Conservation (phyloP, 2,797 vertebrate genomes). For the Prunella strophiata region DNA sequence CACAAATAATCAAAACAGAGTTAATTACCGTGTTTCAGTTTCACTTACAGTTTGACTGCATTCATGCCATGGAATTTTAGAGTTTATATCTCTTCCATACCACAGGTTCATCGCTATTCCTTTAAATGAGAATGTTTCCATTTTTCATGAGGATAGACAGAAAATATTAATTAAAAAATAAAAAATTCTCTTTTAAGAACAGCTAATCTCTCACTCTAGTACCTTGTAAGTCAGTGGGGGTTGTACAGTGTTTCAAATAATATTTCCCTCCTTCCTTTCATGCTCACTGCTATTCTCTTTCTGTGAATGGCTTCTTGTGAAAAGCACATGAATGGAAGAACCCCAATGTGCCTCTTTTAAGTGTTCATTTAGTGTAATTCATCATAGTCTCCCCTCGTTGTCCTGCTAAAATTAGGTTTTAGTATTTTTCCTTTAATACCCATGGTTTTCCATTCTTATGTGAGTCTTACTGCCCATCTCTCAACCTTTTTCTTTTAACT, state of each 20-base stretch:
- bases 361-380: neutral
- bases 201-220: neutral
- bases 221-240: neutral
- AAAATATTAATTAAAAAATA: neutral
- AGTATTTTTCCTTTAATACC: constrained; percentile 8
- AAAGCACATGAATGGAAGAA: neutral
- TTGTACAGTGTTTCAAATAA: neutral
- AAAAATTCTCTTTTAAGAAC: neutral
- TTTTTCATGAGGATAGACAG: neutral
- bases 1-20: neutral
- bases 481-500: neutral
- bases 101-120: neutral
- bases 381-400: neutral
- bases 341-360: neutral
- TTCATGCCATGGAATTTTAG: neutral
- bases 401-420: neutral
- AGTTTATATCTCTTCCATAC: neutral
- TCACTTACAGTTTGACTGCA: neutral
- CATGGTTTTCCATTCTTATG: neutral
- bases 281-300: neutral
- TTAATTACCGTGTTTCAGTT: neutral
- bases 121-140: neutral
- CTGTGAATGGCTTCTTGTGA: neutral
- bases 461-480: neutral
- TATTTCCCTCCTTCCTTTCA: neutral